Evolutionary conservation across 2,797 vertebrate species (phyloP).

Genomic region (Dryobates pubescens): DNA sequence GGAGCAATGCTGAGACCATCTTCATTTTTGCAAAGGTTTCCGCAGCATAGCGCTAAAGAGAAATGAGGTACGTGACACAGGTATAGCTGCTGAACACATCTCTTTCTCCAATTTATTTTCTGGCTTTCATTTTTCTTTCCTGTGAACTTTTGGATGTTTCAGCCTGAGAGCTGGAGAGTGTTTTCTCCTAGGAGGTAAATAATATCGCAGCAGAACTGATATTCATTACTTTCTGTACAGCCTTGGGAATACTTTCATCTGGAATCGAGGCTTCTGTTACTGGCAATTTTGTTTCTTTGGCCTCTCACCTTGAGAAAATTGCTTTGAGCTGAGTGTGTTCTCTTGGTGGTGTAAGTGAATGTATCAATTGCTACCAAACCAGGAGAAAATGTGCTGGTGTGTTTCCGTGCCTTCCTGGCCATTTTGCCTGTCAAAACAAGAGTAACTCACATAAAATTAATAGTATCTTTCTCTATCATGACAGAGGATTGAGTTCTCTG

Average conservation of each 20-base stretch:
- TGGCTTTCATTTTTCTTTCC: neutral
- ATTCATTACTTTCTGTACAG: constrained; percentile 40
- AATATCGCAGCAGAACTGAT: constrained; percentile 5
- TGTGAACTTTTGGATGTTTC: neutral
- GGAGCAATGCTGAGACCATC: constrained; percentile 20
- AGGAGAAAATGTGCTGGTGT: neutral
- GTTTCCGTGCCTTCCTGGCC: neutral
- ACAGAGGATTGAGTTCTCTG: neutral
- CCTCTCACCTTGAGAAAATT: constrained; percentile 60
- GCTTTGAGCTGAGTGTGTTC: neutral
- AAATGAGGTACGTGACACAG: neutral
- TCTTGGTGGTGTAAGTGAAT: neutral
- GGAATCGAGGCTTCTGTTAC: constrained; percentile 29
- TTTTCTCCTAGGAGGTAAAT: constrained; percentile 41
- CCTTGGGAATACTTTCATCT: neutral
- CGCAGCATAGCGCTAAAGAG: neutral
- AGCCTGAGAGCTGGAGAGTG: neutral
- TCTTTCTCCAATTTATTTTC: neutral
- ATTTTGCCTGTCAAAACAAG: neutral
- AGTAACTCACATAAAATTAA: neutral
- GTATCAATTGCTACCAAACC: neutral
- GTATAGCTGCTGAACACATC: neutral
- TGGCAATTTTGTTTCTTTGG: constrained; percentile 44
- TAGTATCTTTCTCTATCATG: neutral
- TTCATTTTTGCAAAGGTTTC: constrained; percentile 57